These are phyloP conservation scores for Ranitomeya imitator DNA, from an alignment of 2,113 vertebrate genomes.

Conservation along the genomic window DNA sequence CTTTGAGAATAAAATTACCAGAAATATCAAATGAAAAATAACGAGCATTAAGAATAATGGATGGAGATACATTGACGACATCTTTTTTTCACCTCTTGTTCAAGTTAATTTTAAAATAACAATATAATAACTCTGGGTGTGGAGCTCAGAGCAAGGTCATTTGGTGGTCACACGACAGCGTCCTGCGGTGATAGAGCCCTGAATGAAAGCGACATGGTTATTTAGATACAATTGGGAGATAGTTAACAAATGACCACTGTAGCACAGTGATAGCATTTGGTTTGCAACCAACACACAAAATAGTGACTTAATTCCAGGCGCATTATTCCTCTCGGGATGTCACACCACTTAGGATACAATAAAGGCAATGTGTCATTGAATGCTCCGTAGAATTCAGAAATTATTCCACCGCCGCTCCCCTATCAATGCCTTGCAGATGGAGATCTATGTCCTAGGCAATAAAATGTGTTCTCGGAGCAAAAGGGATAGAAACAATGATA, in stretches of 20 bases:
- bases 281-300: slow-evolving; percentile 11
- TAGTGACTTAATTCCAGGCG: slow-evolving; percentile 2
- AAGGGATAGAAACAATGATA: neutral
- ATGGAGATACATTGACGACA: neutral
- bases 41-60: neutral
- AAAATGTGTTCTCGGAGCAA: neutral
- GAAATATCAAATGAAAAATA: neutral
- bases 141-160: slow-evolving; percentile 11
- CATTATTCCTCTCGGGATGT: neutral
- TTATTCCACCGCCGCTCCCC: neutral
- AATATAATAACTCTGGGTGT: neutral
- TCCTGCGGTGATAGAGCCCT: slow-evolving; percentile 35
- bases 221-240: slow-evolving; percentile 38
- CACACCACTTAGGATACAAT: slow-evolving; percentile 39
- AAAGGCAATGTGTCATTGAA: neutral
- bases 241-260: slow-evolving; percentile 32
- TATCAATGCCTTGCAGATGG: neutral
- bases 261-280: neutral
- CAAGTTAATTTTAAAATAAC: neutral
- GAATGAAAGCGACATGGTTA: slow-evolving; percentile 24
- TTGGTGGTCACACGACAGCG: slow-evolving; percentile 37
- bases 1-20: neutral
- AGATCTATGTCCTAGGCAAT: neutral
- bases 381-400: neutral
- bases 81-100: neutral